phyloP scores from a whole-genome alignment of 2,113 vertebrate genomes.

The Delphinapterus leucas region DNA sequence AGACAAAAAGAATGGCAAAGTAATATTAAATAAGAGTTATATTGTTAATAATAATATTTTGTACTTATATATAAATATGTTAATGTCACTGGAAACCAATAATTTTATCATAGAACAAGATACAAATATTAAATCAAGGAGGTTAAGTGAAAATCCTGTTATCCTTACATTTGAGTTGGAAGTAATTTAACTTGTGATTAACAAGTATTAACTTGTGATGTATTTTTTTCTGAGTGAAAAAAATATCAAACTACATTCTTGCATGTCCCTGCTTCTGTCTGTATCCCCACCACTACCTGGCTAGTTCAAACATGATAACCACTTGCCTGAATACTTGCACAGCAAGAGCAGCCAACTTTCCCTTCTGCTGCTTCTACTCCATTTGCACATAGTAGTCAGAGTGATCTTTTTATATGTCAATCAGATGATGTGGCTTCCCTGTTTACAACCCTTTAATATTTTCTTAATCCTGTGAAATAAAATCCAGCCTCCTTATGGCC shows the following conservation, averaged over 20 bases:
- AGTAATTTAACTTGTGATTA: not conserved
- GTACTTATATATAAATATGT: not conserved
- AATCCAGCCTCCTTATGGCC: not conserved
- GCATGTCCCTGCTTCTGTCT: not conserved
- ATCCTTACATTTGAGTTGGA: not conserved
- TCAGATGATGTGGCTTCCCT: not conserved
- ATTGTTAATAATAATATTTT: not conserved
- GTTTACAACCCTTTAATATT: not conserved
- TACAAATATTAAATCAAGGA: not conserved
- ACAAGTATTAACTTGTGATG: not conserved
- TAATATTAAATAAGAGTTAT: not conserved
- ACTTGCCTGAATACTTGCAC: not conserved
- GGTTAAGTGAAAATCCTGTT: not conserved
- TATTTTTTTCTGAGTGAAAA: not conserved
- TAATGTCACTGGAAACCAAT: not conserved
- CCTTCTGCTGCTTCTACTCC: not conserved
- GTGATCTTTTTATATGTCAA: not conserved
- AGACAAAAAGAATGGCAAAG: not conserved
- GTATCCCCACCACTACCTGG: not conserved
- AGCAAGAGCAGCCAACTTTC: not conserved
- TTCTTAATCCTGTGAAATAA: not conserved
- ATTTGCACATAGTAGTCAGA: not conserved
- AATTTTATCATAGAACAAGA: not conserved
- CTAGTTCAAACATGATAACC: not conserved
- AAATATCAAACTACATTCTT: not conserved